phyloP scores from a whole-genome alignment of 2,888 invertebrate genomes.

The Agapostemon virescens region DNA sequence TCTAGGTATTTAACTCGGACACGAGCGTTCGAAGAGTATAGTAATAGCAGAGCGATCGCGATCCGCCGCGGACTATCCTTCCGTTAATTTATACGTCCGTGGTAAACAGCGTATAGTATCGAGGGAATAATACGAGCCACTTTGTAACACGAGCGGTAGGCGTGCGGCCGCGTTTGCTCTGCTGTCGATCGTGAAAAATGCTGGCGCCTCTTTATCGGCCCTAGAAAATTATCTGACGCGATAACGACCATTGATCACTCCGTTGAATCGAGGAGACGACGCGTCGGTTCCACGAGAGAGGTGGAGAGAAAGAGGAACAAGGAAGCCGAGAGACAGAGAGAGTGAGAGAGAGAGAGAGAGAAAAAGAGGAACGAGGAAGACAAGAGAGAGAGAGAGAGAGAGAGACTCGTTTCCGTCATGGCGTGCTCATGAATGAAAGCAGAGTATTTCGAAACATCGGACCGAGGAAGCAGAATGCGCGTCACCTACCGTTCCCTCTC shows the following conservation, averaged over 20 bases:
- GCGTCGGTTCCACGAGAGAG: conserved; percentile 31
- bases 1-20: background rate
- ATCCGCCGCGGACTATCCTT: background rate
- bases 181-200: conserved; percentile 58
- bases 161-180: conserved; percentile 50
- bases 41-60: background rate
- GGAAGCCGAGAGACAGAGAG: conserved; percentile 9
- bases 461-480: conserved; percentile 52
- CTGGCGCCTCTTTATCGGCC: conserved; percentile 59
- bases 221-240: conserved; percentile 61
- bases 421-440: conserved; percentile 66
- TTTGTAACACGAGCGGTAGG: conserved; percentile 41
- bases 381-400: conserved; percentile 10
- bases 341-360: background rate
- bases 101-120: conserved; percentile 11
- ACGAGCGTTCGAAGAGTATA: background rate
- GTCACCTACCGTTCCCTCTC: conserved; percentile 27
- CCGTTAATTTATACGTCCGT: conserved; percentile 4
- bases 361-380: conserved; percentile 1
- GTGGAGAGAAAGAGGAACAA: conserved; percentile 10
- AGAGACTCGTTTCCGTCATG: conserved; percentile 57
- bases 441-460: conserved; percentile 64
- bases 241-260: conserved; percentile 65
- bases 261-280: conserved; percentile 59
- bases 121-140: conserved; percentile 14